Conservation (phyloP, 2,797 vertebrate species). For the Ceryle rudis region DNA sequence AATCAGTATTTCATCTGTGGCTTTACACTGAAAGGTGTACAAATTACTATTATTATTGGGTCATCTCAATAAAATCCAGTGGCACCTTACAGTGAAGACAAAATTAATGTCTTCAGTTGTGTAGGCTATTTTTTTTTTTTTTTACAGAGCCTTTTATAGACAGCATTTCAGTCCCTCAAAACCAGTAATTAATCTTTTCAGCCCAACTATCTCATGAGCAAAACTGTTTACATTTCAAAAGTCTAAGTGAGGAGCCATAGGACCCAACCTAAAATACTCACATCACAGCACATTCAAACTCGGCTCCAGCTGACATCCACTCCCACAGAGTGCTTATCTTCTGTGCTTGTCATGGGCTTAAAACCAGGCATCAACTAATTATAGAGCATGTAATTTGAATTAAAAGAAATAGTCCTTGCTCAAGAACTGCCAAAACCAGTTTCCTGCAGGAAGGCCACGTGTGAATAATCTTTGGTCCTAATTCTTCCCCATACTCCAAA, state of each 20-base stretch:
- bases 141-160: not conserved
- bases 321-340: not conserved
- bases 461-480: too few species aligned
- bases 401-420: not conserved
- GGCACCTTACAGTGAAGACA: not conserved
- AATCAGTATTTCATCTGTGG: not conserved
- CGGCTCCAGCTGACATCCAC: not conserved
- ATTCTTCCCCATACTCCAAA: not conserved
- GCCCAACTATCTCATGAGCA: not conserved
- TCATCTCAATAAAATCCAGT: not conserved
- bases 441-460: not conserved
- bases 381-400: fast-evolving
- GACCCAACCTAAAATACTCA: not conserved
- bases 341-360: not conserved
- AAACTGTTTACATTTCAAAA: not conserved
- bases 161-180: not conserved
- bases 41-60: not conserved
- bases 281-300: not conserved
- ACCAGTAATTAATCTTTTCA: not conserved
- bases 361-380: not conserved
- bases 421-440: not conserved
- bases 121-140: not conserved
- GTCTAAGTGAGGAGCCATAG: not conserved
- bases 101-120: not conserved
- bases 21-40: not conserved